Evolutionary conservation across 2,113 vertebrate genomes (phyloP), one percentile per base, ranked within the genome.

Genomic region (Callochromis pleurospilus): DNA sequence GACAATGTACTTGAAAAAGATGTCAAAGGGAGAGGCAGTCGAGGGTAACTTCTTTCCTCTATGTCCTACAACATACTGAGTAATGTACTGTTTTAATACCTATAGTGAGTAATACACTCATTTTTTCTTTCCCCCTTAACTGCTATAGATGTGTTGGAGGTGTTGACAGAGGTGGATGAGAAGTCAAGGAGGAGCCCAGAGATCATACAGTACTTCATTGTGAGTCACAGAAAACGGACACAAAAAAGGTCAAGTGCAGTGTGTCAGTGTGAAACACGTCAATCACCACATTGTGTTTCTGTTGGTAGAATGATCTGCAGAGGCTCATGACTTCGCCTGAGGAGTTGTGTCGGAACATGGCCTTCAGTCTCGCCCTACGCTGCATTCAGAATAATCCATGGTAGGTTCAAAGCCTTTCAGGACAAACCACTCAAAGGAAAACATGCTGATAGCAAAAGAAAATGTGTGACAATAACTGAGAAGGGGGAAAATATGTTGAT

Each of bases 131-230:
- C 42, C 42, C 26, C 6, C 3, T 54, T 24, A 2, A 73, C 19
- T 73, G 36, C 58, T 70, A 3, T 81, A 99, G 98, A 99, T 79
- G 96, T 99, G 89, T 85, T 99, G 93, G 98, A 99, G 38, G 98
- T 98, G 79, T 97, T 99, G 95, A 98, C 96, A 11, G 98, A 99
- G 93, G 96, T 99, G 13, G 99, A 99, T 33, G 98, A 99, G 87
- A 98, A 98, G 96, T 98, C 99, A n/a, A 97, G 97, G 82, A 97
- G 98, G 88, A 98, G 97, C 89, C 98, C 98, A 3, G 99, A 99
- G 95, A 97, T 99, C 92, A 97, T 99, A 83, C 97, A 97, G 85
- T 99, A 98, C 95, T 99, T 99, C 95, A 96, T 96, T 24, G 99
- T 99, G 96, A 97, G 98, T 96, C 94, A 94, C 9, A 2, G 60